These are phyloP conservation scores for Andinoacara biseriatus DNA, from an alignment of 2,113 vertebrate genomes.

Conservation along the genomic window DNA sequence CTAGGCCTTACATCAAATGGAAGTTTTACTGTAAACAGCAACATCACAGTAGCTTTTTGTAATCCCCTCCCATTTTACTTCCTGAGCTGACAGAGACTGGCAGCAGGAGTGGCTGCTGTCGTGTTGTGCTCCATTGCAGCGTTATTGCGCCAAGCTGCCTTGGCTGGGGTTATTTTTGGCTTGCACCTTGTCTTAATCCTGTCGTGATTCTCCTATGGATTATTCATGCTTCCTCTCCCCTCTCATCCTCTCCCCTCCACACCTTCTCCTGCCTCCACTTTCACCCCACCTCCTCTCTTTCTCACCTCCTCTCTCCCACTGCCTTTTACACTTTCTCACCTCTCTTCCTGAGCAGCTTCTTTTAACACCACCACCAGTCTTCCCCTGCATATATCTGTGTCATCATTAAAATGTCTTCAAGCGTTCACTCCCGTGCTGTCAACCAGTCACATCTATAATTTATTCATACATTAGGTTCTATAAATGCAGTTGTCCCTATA, in stretches of 20 bases:
- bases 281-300: constrained; percentile 19
- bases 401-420: constrained; percentile 23
- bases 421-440: not conserved
- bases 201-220: constrained; percentile 64
- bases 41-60: constrained; percentile 39
- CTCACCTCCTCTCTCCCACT: constrained; percentile 29
- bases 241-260: constrained; percentile 1
- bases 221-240: constrained; percentile 63
- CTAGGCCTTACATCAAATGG: not conserved
- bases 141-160: constrained; percentile 53
- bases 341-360: constrained; percentile 3
- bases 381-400: not conserved
- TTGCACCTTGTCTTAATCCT: constrained; percentile 71
- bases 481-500: constrained; percentile 4
- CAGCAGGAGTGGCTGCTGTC: constrained; percentile 67
- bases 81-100: constrained; percentile 47
- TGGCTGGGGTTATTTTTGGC: constrained; percentile 69
- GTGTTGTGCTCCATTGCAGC: constrained; percentile 46
- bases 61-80: constrained; percentile 45
- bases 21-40: constrained; percentile 29
- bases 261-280: constrained; percentile 1
- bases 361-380: constrained; percentile 17
- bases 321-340: constrained; percentile 35
- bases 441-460: not conserved
- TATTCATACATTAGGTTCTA: not conserved